phyloP scores from a whole-genome alignment of 2,888 invertebrate genomes.

The Amphipoea lucens region DNA sequence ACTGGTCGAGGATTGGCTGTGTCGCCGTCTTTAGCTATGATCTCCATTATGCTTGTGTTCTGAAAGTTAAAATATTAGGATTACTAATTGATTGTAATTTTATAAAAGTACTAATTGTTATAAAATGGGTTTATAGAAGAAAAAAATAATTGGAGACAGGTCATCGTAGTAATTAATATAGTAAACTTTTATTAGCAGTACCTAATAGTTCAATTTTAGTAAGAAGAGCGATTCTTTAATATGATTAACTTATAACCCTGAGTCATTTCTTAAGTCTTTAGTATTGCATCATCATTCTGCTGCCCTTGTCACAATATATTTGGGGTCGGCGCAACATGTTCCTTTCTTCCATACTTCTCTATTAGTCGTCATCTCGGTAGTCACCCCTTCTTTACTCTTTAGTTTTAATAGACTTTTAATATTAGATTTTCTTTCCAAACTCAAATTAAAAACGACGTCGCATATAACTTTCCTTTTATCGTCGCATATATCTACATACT shows the following conservation, averaged over 20 bases:
- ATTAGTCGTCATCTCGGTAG: background rate
- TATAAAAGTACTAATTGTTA: background rate
- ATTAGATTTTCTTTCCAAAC: background rate
- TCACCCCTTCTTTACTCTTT: background rate
- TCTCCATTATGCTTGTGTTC: slow-evolving; percentile 92
- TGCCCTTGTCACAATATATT: too few species aligned
- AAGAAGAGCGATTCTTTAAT: background rate
- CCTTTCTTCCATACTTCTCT: too few species aligned
- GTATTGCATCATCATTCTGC: too few species aligned
- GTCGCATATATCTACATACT: background rate
- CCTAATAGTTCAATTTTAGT: background rate
- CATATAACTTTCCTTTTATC: background rate
- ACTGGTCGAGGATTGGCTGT: slow-evolving; percentile 93
- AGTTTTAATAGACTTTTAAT: background rate
- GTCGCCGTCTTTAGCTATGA: slow-evolving; percentile 95
- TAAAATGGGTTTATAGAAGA: background rate
- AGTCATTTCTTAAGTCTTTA: too few species aligned
- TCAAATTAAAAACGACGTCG: background rate
- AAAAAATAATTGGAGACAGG: background rate
- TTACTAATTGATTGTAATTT: background rate
- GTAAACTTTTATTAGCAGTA: too few species aligned
- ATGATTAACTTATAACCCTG: too few species aligned
- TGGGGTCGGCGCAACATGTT: too few species aligned
- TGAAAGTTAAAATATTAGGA: slow-evolving; percentile 63
- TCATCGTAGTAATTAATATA: too few species aligned